Evolutionary conservation across 1,140 invertebrate genomes (phyloP).

Genomic region (Drosophila pseudoananassae): DNA sequence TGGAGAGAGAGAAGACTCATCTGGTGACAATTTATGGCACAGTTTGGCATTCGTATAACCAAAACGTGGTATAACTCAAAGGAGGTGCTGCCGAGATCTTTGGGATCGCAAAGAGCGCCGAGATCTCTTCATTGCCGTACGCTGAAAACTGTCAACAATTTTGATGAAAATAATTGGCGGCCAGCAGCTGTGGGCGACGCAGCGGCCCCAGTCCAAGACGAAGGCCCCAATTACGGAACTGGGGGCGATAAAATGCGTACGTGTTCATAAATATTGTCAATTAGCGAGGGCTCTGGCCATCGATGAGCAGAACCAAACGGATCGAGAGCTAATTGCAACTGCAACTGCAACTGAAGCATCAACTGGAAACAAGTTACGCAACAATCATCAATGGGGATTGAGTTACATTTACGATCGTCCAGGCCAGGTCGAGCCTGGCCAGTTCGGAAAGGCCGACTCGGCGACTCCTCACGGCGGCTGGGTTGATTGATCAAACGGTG

Average conservation of each 20-base stretch:
- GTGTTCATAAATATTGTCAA: constrained; percentile 84
- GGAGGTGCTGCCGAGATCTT: background rate
- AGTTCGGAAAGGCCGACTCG: background rate
- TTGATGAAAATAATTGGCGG: constrained; percentile 83
- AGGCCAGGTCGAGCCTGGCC: background rate
- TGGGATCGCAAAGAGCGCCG: constrained; percentile 18
- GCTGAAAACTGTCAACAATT: constrained; percentile 76
- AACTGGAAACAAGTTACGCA: constrained; percentile 73
- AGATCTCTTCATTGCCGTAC: constrained; percentile 66
- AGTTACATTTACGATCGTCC: constrained; percentile 78
- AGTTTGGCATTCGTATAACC: constrained; percentile 71
- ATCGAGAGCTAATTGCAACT: constrained; percentile 64
- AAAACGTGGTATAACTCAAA: constrained; percentile 49
- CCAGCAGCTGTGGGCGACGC: constrained; percentile 55
- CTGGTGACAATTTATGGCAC: constrained; percentile 71
- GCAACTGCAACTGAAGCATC: constrained; percentile 39
- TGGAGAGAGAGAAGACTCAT: constrained; percentile 35
- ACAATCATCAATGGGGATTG: constrained; percentile 76
- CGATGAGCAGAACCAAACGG: constrained; percentile 41
- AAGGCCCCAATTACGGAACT: constrained; percentile 62
- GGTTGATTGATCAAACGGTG: constrained; percentile 79
- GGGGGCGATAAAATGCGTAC: constrained; percentile 79
- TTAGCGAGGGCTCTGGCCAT: constrained; percentile 60
- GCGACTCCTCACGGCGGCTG: constrained; percentile 55
- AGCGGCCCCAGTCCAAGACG: background rate